Evolutionary conservation across 2,888 invertebrate genomes (phyloP), one percentile per base, ranked within the genome.

Genomic region (Trichogramma evanescens): DNA sequence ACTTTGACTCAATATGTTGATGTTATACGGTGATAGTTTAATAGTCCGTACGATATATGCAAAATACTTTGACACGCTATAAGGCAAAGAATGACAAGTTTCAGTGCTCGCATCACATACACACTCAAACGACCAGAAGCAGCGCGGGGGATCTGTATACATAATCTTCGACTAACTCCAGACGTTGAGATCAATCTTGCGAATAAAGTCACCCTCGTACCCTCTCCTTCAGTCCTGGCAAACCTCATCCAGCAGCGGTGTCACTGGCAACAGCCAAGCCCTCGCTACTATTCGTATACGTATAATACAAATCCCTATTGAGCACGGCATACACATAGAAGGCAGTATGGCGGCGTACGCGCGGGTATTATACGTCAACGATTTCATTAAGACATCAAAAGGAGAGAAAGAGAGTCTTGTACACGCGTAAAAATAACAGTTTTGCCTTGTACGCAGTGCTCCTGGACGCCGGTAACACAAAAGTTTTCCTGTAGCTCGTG

Each of bases 351-450:
- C 26, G 26, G 26, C 26, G 26, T 26, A 26, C 26, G 26, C 26
- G 26, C 26, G 26, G 26, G 26, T 26, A 26, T 26, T 26, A 26
- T 26, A 26, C 26, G 26, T 53, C 56, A 46, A 44, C 49, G 63
- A 63, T 63, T 57, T 59, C 63, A 59, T 63, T 59, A 59, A 54
- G 44, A 56, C 57, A 57, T 59, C 56, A 57, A 63, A 63, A 59
- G 57, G 43, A 49, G 46, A n/a, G 10, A n/a, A 26, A 26, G 26
- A 26, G 26, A 26, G 26, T 26, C 26, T 26, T 26, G 26, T 26
- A 26, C 26, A 26, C 10, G 5, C 53, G 10, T 39, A 59, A 63
- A 55, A 57, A 56, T 62, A 59, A 59, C 54, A 40, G 51, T 52
- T 39, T 42, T 50, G 38, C 41, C 46, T 10, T 13, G 6, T 26